phyloP scores from a whole-genome alignment of 1,140 invertebrate genomes.

The Leptinotarsa lineolata region DNA sequence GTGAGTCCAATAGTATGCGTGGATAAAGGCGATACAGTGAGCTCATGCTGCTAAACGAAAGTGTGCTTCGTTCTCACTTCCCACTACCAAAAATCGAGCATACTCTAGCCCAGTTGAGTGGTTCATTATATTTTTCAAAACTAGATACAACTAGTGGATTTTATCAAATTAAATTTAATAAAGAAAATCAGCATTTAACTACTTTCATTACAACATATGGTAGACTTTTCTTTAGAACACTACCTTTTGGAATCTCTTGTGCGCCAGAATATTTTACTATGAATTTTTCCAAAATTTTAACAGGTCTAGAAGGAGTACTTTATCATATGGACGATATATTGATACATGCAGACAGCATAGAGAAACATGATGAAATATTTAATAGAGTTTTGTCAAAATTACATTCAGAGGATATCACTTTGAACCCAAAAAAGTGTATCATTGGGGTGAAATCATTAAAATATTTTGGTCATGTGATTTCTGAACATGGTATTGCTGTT shows the following conservation, averaged over 20 bases:
- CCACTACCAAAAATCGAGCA: neutral
- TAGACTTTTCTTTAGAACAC: neutral
- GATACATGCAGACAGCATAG: neutral
- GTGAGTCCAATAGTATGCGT: neutral
- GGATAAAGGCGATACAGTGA: neutral
- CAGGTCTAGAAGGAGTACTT: neutral
- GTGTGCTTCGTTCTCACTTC: neutral
- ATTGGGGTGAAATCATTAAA: neutral
- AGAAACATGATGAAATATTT: neutral
- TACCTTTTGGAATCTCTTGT: constrained; percentile 11
- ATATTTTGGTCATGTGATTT: neutral
- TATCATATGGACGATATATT: neutral
- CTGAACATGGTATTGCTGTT: neutral
- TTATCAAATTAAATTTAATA: constrained; percentile 6
- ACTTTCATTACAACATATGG: constrained; percentile 20
- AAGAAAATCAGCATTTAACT: neutral
- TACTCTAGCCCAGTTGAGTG: neutral
- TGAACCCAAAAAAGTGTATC: neutral
- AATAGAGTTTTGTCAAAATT: neutral
- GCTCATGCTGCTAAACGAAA: neutral
- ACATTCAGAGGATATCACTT: neutral
- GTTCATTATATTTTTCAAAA: neutral
- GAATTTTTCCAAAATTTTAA: neutral
- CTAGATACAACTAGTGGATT: neutral
- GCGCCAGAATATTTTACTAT: constrained; percentile 11